phyloP scores from a whole-genome alignment of 53 echinoderm and acorn worm species.

The Actinopyga echinites region DNA sequence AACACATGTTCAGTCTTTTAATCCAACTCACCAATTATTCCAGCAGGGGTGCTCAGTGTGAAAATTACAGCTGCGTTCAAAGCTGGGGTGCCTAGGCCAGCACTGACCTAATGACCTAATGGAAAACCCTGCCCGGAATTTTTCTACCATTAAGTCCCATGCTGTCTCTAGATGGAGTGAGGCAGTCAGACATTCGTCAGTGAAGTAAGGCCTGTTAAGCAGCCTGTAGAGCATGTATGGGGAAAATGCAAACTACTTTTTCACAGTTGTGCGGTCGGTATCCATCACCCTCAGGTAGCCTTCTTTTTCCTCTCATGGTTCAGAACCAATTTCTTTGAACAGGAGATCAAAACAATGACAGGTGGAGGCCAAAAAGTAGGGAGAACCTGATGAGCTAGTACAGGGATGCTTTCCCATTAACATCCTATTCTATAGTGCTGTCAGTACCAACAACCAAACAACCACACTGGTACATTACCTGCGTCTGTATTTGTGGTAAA shows the following conservation, averaged over 20 bases:
- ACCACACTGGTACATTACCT: too few species aligned
- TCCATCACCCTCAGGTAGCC: not conserved
- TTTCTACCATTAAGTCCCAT: constrained; percentile 9
- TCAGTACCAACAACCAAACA: too few species aligned
- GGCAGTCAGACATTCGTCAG: not conserved
- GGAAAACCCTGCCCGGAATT: constrained; percentile 12
- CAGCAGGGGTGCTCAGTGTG: constrained; percentile 35
- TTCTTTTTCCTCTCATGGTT: constrained; percentile 8
- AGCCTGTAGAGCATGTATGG: not conserved
- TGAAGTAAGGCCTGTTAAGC: not conserved
- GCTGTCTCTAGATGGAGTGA: not conserved
- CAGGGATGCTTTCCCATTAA: too few species aligned
- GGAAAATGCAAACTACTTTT: not conserved
- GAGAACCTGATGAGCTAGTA: too few species aligned
- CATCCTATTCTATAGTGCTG: too few species aligned
- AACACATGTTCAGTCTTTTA: constrained; percentile 25
- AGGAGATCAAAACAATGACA: constrained; percentile 6
- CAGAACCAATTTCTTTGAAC: constrained; percentile 12
- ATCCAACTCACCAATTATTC: constrained; percentile 34
- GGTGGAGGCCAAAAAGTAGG: not conserved
- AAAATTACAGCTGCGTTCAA: constrained; percentile 28
- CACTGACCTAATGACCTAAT: constrained; percentile 24
- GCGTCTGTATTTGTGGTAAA: too few species aligned
- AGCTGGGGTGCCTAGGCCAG: not conserved
- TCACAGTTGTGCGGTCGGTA: not conserved